Percentiles rank a stretch among this genome's conserved stretches.
These are phyloP conservation scores for Mus pahari DNA, from an alignment of 2,113 vertebrate genomes.

Conservation along the genomic window DNA sequence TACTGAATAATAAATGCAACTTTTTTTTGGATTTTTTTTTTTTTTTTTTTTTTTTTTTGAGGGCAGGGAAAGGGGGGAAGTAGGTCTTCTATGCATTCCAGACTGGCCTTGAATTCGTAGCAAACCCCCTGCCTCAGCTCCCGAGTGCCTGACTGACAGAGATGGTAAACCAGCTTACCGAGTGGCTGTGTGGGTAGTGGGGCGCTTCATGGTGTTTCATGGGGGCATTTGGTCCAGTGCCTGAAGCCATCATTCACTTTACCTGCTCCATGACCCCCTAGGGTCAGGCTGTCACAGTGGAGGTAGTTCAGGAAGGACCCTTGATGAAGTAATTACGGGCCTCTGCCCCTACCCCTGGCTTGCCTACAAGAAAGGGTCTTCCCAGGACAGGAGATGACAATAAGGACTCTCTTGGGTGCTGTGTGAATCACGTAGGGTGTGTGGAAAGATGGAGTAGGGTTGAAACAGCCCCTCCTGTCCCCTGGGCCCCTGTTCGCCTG, in stretches of 20 bases:
- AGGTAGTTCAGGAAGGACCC: neutral
- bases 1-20: too few species aligned
- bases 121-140: neutral
- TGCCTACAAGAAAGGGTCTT: neutral
- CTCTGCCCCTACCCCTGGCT: neutral
- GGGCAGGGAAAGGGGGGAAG: too few species aligned
- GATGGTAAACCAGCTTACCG: too few species aligned
- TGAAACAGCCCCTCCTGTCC: neutral
- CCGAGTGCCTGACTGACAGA: neutral
- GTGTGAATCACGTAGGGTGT: neutral
- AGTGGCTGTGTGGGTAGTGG: neutral
- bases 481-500: neutral
- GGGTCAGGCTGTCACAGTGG: neutral
- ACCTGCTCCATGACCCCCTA: too few species aligned
- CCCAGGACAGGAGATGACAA: neutral
- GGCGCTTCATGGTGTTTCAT: too few species aligned
- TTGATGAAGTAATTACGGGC: neutral
- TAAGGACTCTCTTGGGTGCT: neutral
- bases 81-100: neutral
- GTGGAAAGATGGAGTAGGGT: neutral
- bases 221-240: rapidly evolving
- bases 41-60: neutral
- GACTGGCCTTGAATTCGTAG: neutral
- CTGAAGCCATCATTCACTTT: too few species aligned
- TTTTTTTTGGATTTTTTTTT: too few species aligned